Evolutionary conservation across 35 echinoderm and acorn worm genomes (phyloP).

Genomic region (Apostichopus japonicus): DNA sequence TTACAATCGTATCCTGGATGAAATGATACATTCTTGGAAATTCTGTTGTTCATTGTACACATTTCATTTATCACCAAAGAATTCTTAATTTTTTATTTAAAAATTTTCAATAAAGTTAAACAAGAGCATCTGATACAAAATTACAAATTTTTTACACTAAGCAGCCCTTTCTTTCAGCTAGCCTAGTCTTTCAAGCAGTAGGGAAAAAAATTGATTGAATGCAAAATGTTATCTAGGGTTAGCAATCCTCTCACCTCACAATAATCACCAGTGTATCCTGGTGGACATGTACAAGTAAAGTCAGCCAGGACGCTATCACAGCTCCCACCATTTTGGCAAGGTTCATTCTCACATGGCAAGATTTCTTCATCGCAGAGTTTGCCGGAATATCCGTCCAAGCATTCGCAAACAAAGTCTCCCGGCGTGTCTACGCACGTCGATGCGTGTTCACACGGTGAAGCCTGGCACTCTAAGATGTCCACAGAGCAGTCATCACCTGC

Average conservation of each 20-base stretch:
- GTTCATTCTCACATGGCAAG: background rate
- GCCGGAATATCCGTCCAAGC: conserved; percentile 36
- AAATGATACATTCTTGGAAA: too few relatives aligned
- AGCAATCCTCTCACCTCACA: conserved; percentile 39
- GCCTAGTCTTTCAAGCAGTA: too few relatives aligned
- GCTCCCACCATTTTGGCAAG: conserved; percentile 47
- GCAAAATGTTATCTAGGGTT: too few relatives aligned
- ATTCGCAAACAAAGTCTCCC: conserved; percentile 45
- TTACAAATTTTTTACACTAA: too few relatives aligned
- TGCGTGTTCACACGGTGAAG: background rate
- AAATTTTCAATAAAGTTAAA: too few relatives aligned
- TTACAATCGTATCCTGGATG: too few relatives aligned
- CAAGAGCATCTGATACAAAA: too few relatives aligned
- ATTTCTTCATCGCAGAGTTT: conserved; percentile 42
- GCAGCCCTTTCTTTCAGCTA: too few relatives aligned
- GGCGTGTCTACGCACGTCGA: conserved; percentile 8
- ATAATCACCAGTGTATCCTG: conserved; percentile 51
- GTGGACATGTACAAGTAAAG: conserved; percentile 42
- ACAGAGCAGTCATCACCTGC: conserved; percentile 47
- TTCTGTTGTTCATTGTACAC: too few relatives aligned
- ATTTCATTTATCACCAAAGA: too few relatives aligned
- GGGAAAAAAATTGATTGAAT: too few relatives aligned
- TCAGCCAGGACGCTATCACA: conserved; percentile 3
- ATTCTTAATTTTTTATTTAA: too few relatives aligned
- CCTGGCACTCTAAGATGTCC: conserved; percentile 9